Evolutionary conservation across 2,113 vertebrate genomes (phyloP).

Genomic region (Daphoenositta chrysoptera): DNA sequence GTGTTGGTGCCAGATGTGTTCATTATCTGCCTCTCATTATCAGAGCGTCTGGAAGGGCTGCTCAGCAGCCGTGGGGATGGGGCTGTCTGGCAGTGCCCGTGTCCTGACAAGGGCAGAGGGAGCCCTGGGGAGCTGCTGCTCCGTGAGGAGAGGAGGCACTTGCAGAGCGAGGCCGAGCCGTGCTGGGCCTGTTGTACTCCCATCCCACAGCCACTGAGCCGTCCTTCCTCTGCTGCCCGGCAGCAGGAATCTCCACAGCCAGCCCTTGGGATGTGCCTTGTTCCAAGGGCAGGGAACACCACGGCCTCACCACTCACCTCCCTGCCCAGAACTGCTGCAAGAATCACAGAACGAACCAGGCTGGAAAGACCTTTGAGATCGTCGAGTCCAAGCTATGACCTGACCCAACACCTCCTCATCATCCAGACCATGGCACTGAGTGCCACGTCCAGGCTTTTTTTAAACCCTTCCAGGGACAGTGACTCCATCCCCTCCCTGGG

Average conservation of each 20-base stretch:
- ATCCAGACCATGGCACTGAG: not conserved
- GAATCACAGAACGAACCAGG: not conserved
- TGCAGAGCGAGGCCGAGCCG: not conserved
- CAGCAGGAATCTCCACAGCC: not conserved
- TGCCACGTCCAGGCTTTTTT: not conserved
- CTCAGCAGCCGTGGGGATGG: not conserved
- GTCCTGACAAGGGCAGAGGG: not conserved
- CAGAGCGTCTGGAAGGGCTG: not conserved
- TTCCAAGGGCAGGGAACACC: not conserved
- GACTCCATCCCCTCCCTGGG: not conserved
- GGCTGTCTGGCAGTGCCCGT: not conserved
- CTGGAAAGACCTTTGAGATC: not conserved
- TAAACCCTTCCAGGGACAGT: not conserved
- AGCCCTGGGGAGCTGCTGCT: not conserved
- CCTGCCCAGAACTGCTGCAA: not conserved
- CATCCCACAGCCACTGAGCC: not conserved
- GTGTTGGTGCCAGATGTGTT: not conserved
- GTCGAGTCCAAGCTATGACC: not conserved
- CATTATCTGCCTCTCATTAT: not conserved
- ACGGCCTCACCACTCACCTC: not conserved
- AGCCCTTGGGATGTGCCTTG: not conserved
- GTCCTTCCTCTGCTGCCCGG: not conserved
- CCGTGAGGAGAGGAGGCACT: not conserved
- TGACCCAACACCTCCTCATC: not conserved
- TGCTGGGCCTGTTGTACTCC: accelerated